These are phyloP conservation scores for Pholis gunnellus DNA, from an alignment of 2,113 vertebrate species.

Conservation along the genomic window DNA sequence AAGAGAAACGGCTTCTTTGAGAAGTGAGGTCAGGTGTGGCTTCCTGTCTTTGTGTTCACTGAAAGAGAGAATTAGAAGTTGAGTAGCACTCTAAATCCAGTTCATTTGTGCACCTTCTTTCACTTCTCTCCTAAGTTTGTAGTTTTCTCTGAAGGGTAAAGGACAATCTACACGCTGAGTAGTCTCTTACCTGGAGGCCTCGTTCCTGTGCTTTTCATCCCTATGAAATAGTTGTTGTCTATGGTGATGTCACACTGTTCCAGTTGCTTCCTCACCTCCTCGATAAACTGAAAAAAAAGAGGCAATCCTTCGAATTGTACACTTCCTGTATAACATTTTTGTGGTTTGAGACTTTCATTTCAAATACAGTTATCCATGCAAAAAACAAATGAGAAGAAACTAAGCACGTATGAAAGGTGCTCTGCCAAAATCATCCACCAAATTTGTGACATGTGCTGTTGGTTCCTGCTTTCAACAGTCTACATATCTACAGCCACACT, in stretches of 20 bases:
- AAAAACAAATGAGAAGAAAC: not conserved
- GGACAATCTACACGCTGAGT: not conserved
- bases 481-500: not conserved
- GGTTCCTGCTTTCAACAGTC: not conserved
- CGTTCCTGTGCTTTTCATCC: slow-evolving; percentile 86
- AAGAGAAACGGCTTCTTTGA: slow-evolving; percentile 26
- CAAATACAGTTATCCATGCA: not conserved
- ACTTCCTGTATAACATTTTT: not conserved
- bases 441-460: not conserved
- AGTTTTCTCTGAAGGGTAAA: not conserved
- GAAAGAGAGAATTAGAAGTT: slow-evolving; percentile 2
- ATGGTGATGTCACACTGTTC: slow-evolving; percentile 87
- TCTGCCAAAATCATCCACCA: not conserved
- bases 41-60: not conserved
- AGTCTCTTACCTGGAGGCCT: slow-evolving; percentile 86
- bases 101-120: not conserved
- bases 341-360: not conserved
- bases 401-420: not conserved
- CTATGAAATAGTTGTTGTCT: slow-evolving; percentile 90
- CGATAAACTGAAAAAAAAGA: slow-evolving; percentile 85
- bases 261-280: slow-evolving; percentile 89
- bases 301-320: not conserved
- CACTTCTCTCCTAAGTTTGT: not conserved
- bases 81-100: not conserved
- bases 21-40: not conserved